phyloP scores from a whole-genome alignment of 2,797 vertebrate genomes.

The Hypotaenidia philippensis region DNA sequence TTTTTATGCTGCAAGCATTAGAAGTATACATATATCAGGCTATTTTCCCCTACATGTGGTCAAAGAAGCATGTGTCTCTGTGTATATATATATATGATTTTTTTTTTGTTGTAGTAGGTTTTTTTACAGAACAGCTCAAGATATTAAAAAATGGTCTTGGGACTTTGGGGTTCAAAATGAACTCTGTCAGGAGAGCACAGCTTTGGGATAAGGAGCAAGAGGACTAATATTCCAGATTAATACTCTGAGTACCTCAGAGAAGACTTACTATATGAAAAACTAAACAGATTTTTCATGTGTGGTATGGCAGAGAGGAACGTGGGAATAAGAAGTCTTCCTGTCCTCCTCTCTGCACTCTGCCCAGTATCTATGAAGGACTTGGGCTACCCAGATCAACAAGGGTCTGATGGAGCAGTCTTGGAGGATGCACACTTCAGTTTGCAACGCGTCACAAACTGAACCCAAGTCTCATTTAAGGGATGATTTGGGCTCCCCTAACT shows the following conservation, averaged over 20 bases:
- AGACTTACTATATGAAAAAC: background rate
- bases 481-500: background rate
- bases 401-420: background rate
- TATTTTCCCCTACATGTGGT: background rate
- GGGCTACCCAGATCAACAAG: background rate
- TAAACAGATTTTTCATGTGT: background rate
- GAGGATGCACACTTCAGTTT: background rate
- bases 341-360: background rate
- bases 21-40: background rate
- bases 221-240: background rate
- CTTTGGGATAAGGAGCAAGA: background rate
- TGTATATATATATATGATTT: too few relatives aligned
- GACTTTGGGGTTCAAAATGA: background rate
- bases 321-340: background rate
- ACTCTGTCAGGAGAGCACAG: background rate
- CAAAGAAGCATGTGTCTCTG: background rate
- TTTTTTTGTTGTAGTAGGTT: background rate
- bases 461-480: background rate
- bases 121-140: background rate
- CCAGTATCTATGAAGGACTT: background rate
- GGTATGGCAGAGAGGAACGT: background rate
- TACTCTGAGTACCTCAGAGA: background rate
- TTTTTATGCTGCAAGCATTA: constrained; percentile 34
- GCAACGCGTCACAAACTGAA: background rate
- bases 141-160: background rate